These are phyloP conservation scores for Melanotaenia trifasciata DNA, from an alignment of 2,797 vertebrate species.

Conservation along the genomic window DNA sequence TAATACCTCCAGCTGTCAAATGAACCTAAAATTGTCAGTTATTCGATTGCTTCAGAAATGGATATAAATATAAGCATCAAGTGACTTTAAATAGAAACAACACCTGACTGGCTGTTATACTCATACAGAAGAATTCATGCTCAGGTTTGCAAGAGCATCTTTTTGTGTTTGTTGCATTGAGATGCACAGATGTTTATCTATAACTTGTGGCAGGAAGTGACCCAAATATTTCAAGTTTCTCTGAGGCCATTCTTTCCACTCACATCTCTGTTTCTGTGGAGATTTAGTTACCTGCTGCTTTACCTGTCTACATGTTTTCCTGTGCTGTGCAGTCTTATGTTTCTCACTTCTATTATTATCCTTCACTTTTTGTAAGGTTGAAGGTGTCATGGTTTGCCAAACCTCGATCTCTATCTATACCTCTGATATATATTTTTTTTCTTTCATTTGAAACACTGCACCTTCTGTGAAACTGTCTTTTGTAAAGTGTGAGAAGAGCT, in stretches of 20 bases:
- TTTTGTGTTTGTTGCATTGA: constrained; percentile 16
- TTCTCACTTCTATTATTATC: neutral
- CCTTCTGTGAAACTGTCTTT: constrained; percentile 52
- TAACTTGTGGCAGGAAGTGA: constrained; percentile 62
- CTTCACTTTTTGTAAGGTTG: neutral
- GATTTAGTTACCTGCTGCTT: constrained; percentile 10
- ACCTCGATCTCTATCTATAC: constrained; percentile 1
- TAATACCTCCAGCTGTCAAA: neutral
- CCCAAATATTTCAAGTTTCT: constrained; percentile 42
- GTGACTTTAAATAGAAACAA: neutral
- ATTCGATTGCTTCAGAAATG: neutral
- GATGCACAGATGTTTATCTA: constrained; percentile 43
- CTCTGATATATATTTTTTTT: neutral
- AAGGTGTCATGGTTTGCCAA: neutral
- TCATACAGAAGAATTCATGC: neutral
- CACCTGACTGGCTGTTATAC: neutral
- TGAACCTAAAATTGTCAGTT: neutral
- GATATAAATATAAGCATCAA: neutral
- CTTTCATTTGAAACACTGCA: constrained; percentile 22
- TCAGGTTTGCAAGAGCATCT: constrained; percentile 18
- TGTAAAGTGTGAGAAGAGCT: constrained; percentile 44
- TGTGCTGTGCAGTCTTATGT: neutral
- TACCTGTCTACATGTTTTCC: constrained; percentile 17
- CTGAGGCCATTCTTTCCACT: constrained; percentile 38
- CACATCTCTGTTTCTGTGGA: neutral